A percentile compares a stretch with the other conserved stretches of the same genome.
phyloP scores from a whole-genome alignment of 2,113 vertebrate species.

The Paracanthobrama guichenoti region DNA sequence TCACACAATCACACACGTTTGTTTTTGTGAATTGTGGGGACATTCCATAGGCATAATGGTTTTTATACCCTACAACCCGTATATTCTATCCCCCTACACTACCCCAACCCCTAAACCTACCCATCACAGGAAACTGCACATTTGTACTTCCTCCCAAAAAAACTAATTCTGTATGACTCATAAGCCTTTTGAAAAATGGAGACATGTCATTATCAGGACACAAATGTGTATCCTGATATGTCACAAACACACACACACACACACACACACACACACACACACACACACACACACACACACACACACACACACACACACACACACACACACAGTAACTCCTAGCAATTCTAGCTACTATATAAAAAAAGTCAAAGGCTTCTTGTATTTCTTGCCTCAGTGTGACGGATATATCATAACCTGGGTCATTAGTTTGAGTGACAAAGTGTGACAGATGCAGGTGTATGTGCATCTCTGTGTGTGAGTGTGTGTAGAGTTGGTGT shows the following conservation, averaged over 20 bases:
- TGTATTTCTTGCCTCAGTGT: conserved; percentile 17
- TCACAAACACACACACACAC: not conserved
- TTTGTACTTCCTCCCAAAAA: too few species aligned
- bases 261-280: not conserved
- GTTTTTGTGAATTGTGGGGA: too few species aligned
- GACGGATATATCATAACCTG: conserved; percentile 35
- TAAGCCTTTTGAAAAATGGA: too few species aligned
- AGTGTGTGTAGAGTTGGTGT: conserved; percentile 29
- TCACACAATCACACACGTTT: not conserved
- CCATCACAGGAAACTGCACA: too few species aligned
- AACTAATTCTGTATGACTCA: too few species aligned
- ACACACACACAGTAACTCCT: not conserved
- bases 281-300: not conserved
- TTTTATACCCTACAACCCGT: too few species aligned
- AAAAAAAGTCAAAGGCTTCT: conserved; percentile 11
- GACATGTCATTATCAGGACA: too few species aligned
- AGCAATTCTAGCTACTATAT: conserved; percentile 13
- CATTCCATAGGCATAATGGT: too few species aligned
- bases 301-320: not conserved
- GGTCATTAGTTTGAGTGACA: conserved; percentile 42
- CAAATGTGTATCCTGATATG: too few species aligned
- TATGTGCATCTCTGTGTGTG: conserved; percentile 18
- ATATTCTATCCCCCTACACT: too few species aligned
- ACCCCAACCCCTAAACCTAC: too few species aligned
- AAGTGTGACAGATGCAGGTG: conserved; percentile 33